Percentiles rank a stretch among this genome's conserved stretches.
These are phyloP conservation scores for Oreohelix idahoensis DNA, from an alignment of 1,140 invertebrate genomes.

Conservation along the genomic window DNA sequence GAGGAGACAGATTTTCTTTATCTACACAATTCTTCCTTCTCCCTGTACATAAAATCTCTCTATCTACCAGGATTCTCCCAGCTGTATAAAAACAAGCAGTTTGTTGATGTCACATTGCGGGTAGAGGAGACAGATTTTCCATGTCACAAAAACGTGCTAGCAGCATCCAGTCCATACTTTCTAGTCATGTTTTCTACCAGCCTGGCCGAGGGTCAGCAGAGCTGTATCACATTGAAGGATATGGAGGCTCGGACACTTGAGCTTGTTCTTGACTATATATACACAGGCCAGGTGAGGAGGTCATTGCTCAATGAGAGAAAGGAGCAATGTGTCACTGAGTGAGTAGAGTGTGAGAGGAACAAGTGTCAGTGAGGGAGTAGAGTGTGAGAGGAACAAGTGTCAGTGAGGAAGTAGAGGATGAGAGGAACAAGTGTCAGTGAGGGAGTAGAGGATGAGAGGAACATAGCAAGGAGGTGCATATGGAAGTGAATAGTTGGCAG, in stretches of 20 bases:
- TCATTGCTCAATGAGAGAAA: background rate
- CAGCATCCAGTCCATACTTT: constrained; percentile 76
- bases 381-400: too few relatives aligned
- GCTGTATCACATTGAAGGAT: constrained; percentile 75
- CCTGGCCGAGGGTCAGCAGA: constrained; percentile 74
- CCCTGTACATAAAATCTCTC: background rate
- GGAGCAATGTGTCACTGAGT: background rate
- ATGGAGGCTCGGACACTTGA: constrained; percentile 75
- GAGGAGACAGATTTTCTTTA: constrained; percentile 70
- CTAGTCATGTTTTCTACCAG: constrained; percentile 75
- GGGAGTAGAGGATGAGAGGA: too few relatives aligned
- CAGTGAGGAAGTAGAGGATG: too few relatives aligned
- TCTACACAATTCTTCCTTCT: background rate
- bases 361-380: too few relatives aligned
- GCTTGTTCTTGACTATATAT: constrained; percentile 77
- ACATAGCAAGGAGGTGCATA: too few relatives aligned
- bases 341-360: too few relatives aligned
- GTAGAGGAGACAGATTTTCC: constrained; percentile 74
- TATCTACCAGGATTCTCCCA: constrained; percentile 73
- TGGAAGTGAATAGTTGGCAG: too few relatives aligned
- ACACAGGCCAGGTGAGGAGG: constrained; percentile 71
- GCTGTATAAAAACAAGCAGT: constrained; percentile 72
- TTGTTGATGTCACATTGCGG: constrained; percentile 75
- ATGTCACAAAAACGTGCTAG: constrained; percentile 75
- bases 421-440: too few relatives aligned